phyloP scores from a whole-genome alignment of 1,140 invertebrate genomes.

The Drosophila simulans region DNA sequence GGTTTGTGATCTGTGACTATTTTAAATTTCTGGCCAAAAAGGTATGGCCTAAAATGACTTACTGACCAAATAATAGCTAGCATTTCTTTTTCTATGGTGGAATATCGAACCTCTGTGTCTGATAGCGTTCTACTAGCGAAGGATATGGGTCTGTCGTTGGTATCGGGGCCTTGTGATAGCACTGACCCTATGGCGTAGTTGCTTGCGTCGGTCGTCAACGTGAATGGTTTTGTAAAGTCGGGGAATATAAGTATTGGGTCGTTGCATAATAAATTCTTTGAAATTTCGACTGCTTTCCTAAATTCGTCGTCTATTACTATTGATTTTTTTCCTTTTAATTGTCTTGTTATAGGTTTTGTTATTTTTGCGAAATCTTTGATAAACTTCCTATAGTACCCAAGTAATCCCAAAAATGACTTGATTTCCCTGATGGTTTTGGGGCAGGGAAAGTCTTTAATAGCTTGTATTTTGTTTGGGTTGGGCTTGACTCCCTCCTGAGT shows the following conservation, averaged over 20 bases:
- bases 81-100: no score
- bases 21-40: no score
- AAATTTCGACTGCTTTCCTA: background rate
- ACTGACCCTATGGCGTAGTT: no score
- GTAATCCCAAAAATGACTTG: slow-evolving; percentile 2
- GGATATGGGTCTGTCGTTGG: no score
- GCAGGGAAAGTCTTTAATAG: slow-evolving; percentile 18
- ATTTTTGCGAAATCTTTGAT: slow-evolving; percentile 21
- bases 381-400: slow-evolving; percentile 11
- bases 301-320: slow-evolving; percentile 14
- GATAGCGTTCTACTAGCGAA: no score
- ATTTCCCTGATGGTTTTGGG: slow-evolving; percentile 15
- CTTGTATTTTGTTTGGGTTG: slow-evolving; percentile 13
- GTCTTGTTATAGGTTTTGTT: slow-evolving; percentile 6
- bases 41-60: no score
- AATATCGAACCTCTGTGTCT: no score
- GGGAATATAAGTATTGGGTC: slow-evolving; percentile 5
- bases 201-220: no score
- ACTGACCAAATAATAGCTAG: no score
- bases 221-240: no score
- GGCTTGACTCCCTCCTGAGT: slow-evolving; percentile 12
- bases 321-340: slow-evolving; percentile 11
- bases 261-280: slow-evolving; percentile 12
- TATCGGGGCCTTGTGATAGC: no score
- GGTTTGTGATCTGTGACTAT: no score